Evolutionary conservation across 1,140 invertebrate species (phyloP), one percentile per base, ranked within the genome.

Genomic region (Sipha flava): DNA sequence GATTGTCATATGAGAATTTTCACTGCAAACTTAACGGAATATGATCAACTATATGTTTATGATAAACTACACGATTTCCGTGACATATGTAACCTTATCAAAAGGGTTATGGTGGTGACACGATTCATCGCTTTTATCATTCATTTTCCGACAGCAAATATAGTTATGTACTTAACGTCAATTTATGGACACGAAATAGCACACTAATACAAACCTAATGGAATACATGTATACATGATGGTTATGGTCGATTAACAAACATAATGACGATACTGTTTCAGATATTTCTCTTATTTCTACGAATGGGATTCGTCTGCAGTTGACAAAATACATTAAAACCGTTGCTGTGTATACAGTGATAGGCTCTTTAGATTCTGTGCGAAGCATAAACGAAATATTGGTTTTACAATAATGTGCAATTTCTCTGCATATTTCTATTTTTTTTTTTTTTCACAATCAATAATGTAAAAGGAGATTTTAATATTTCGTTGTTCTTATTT

Each of bases 1-100:
- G 21, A 43, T 43, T 14, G 16, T 23, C 21, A 18, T 43, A 16
- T 2, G 37, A 14, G 10, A 18, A 34, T n/a, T n/a, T 66, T 43
- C n/a, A 23, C 14, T 40, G 29, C 52, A 68, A 47, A 29, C 18
- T 7, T 10, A 47, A 45, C 16, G 7, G 40, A 31, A 29, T 29
- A 70, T 29, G 40, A 70, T n/a, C 34, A 23, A 3, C 5, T 14
- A 34, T 26, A 47, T 23, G 66, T 47, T 70, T 70, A 26, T 70
- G 66, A 70, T 70, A 47, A 70, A 70, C 66, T 31, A 47, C 43
- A 23, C 43, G 66, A 70, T 70, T 45, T 70, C 40, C 43, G 40
- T 70, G 40, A 70, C 40, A 29, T 47, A 16, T 47, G 23, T 45
- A 29, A 47, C 43, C 23, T 70, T 70, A 70, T 70, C 66, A 70